A percentile compares a stretch with the other conserved stretches of the same genome.
Conservation (phyloP, 2,888 invertebrate genomes). For the Lasioglossum vierecki region DNA sequence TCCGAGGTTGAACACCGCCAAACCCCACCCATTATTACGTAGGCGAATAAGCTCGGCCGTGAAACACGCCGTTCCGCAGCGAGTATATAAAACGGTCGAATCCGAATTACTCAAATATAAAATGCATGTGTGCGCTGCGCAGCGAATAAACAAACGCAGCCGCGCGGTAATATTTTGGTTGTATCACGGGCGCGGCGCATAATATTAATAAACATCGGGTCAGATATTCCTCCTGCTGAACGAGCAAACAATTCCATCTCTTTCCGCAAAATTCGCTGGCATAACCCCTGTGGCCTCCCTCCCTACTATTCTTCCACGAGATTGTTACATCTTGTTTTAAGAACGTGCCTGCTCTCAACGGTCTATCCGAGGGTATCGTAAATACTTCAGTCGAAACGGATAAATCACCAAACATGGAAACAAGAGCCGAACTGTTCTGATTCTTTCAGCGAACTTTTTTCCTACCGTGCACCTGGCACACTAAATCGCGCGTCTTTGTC, state of each 20-base stretch:
- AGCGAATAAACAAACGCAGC: neutral
- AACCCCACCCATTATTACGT: neutral
- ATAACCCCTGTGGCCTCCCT: neutral
- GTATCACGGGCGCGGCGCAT: neutral
- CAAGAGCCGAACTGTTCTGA: neutral
- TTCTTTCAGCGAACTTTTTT: neutral
- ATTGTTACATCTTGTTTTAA: neutral
- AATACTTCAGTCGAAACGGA: slow-evolving; percentile 9
- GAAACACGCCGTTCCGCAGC: neutral
- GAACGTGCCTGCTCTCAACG: neutral
- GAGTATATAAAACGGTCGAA: slow-evolving; percentile 1
- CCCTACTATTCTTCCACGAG: neutral
- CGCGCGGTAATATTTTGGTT: neutral
- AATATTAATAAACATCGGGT: slow-evolving; percentile 3
- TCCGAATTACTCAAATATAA: neutral
- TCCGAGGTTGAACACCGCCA: no score
- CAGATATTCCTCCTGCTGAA: neutral
- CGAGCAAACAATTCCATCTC: neutral
- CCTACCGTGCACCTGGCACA: neutral
- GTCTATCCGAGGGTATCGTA: neutral
- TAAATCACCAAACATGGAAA: neutral
- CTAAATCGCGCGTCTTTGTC: neutral
- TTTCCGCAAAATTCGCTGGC: neutral
- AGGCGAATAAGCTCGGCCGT: neutral
- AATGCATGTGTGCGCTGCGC: neutral